A percentile compares a stretch with the other conserved stretches of the same genome.
phyloP scores from a whole-genome alignment of 1,140 invertebrate genomes.

The Lineus longissimus region DNA sequence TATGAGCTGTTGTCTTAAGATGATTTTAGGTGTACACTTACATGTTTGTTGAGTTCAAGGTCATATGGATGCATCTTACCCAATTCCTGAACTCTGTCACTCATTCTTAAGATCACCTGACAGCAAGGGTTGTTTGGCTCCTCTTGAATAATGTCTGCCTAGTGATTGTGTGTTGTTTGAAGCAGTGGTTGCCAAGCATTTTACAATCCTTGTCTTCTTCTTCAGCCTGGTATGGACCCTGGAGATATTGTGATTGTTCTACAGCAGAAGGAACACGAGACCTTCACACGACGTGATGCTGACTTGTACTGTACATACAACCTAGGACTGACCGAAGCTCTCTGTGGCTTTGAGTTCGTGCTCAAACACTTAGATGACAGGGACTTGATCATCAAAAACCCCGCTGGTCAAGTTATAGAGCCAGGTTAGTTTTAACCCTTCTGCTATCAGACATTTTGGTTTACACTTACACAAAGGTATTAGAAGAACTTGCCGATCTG shows the following conservation, averaged over 20 bases:
- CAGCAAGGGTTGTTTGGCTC: too few relatives aligned
- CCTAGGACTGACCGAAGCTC: slow-evolving; percentile 84
- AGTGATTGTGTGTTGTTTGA: too few relatives aligned
- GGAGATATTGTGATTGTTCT: slow-evolving; percentile 95
- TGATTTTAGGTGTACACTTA: too few relatives aligned
- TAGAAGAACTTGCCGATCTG: background rate
- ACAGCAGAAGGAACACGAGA: slow-evolving; percentile 86
- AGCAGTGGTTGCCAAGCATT: too few relatives aligned
- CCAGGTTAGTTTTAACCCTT: slow-evolving; percentile 62
- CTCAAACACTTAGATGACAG: slow-evolving; percentile 90
- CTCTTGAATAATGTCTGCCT: too few relatives aligned
- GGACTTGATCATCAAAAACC: slow-evolving; percentile 77
- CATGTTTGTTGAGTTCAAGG: too few relatives aligned
- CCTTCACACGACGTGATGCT: slow-evolving; percentile 76
- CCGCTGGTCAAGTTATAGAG: slow-evolving; percentile 78
- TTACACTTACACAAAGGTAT: background rate
- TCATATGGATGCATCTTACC: too few relatives aligned
- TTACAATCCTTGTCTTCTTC: too few relatives aligned
- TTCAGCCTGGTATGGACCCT: slow-evolving; percentile 80
- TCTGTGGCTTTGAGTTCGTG: slow-evolving; percentile 94
- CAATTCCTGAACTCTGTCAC: too few relatives aligned
- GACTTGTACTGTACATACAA: slow-evolving; percentile 77
- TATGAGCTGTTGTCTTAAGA: too few relatives aligned
- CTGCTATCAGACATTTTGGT: background rate
- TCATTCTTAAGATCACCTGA: too few relatives aligned